Evolutionary conservation across 2,797 vertebrate species (phyloP).

Genomic region (Ceryle rudis): DNA sequence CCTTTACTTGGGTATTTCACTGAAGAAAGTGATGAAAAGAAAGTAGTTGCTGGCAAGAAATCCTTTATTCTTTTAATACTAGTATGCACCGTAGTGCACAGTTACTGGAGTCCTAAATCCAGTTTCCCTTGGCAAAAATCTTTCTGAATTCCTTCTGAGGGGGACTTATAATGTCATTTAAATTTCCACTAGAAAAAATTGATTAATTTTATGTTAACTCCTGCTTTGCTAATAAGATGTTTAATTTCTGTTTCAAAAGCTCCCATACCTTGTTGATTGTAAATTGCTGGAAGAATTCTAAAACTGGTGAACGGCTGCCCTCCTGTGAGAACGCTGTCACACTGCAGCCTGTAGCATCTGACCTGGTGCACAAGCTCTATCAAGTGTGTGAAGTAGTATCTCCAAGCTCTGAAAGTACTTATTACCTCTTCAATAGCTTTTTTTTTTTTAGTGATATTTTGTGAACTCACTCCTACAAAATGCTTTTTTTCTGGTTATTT

Average conservation of each 20-base stretch:
- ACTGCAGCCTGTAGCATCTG: background rate
- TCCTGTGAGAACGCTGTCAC: constrained; percentile 52
- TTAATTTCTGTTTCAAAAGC: background rate
- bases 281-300: background rate
- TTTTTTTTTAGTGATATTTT: background rate
- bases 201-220: background rate
- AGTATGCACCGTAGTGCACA: fast-evolving
- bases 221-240: background rate
- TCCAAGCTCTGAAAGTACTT: background rate
- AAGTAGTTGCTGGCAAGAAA: background rate
- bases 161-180: background rate
- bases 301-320: constrained; percentile 63
- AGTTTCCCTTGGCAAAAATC: background rate
- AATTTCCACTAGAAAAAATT: background rate
- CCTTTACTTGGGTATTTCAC: background rate
- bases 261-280: background rate
- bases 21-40: background rate
- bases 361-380: background rate
- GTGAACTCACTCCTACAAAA: background rate
- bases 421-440: background rate
- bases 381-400: background rate
- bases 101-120: background rate
- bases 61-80: background rate
- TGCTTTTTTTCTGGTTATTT: background rate
- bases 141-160: background rate